Percentiles rank a stretch among this genome's conserved stretches.
Evolutionary conservation across 2,888 invertebrate genomes (phyloP).

Genomic region (Glyphotaelius pellucidus): DNA sequence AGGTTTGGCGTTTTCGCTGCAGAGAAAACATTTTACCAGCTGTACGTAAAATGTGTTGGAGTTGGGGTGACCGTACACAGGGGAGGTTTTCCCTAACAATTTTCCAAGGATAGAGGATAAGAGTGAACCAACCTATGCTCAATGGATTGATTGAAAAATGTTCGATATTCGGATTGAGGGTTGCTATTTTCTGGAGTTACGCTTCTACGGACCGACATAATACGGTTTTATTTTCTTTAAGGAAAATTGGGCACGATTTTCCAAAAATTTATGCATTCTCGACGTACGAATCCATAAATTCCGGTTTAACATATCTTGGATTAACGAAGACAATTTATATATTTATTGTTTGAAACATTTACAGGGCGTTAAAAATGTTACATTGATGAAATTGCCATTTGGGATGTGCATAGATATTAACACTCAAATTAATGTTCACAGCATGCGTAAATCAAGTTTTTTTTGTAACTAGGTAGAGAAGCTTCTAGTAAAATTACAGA

Average conservation of each 20-base stretch:
- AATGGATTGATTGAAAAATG: slow-evolving; percentile 53
- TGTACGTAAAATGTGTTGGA: neutral
- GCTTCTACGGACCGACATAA: neutral
- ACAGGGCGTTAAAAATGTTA: no score
- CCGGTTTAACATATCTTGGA: neutral
- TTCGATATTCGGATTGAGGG: slow-evolving; percentile 21
- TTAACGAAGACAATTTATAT: neutral
- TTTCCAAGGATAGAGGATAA: slow-evolving; percentile 41
- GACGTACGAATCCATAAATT: neutral
- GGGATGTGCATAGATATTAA: no score
- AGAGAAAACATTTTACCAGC: neutral
- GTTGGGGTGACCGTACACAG: slow-evolving; percentile 12
- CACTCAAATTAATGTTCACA: no score
- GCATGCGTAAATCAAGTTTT: no score
- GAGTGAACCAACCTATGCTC: slow-evolving; percentile 35
- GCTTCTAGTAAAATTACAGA: no score
- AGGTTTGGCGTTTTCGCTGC: neutral
- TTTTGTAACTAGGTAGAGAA: no score
- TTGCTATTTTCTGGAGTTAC: slow-evolving; percentile 6
- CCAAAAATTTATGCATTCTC: neutral
- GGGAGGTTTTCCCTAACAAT: slow-evolving; percentile 45
- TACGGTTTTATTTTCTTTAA: neutral
- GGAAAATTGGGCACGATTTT: neutral
- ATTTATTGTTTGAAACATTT: no score
- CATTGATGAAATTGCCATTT: no score